Evolutionary conservation across 2,797 vertebrate species (phyloP), one percentile per base, ranked within the genome.

Genomic region (Melanotaenia boesemani): DNA sequence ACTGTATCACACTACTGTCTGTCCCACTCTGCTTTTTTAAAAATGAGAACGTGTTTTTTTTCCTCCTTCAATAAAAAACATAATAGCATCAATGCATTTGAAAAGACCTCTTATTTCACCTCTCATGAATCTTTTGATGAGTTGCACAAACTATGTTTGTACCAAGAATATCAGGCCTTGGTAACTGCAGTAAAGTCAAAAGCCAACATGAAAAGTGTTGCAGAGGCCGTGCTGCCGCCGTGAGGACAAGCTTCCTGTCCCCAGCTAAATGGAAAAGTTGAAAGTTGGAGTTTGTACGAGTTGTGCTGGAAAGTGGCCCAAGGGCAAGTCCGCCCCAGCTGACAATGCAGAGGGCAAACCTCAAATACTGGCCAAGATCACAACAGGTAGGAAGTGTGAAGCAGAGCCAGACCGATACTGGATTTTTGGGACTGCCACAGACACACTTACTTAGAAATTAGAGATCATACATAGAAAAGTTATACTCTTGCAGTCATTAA

Each of bases 291-390:
- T 84, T 84, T 78, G 28, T 67, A 69, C 1, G 63, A 82, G 77
- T 61, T 62, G 63, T 52, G 80, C 72, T 91, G 89, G 91, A 91
- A 73, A 36, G 13, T 5, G 58, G 84, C 83, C 89, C 89, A 89
- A 91, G 88, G 88, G 66, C 86, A 76, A 70, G 71, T 71, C 46
- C 74, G 72, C 52, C 32, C 46, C 72, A 46, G 79, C 78, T 84
- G 77, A 83, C 32, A 56, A 74, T 55, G 70, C 77, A 83, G 83
- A 87, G 85, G 82, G 74, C 67, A 24, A 83, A 84, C 71, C 66
- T 77, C 67, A 68, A 61, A 84, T 20, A 61, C 76, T 80, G 86
- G 90, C 86, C 87, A 90, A 78, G 63, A 81, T 68, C 74, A 61
- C 71, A 18, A 70, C 3, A 36, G 64, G 81, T 46, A 67, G 52